Evolutionary conservation across 2,888 invertebrate species (phyloP).

Genomic region (Chymomyza amoena): DNA sequence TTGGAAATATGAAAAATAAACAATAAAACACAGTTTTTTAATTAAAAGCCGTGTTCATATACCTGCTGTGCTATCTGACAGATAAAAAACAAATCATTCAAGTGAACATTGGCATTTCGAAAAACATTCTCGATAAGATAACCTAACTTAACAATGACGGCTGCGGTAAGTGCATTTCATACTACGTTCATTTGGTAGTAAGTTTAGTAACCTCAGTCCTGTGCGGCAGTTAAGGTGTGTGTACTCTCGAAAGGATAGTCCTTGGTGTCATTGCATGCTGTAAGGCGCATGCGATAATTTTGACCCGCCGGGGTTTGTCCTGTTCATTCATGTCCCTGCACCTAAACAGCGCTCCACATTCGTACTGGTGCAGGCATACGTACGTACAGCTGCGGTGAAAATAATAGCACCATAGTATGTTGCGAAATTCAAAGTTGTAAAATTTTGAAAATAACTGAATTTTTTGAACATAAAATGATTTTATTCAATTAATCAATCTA

Average conservation of each 20-base stretch:
- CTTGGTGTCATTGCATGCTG: conserved; percentile 31
- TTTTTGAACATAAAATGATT: too few species aligned
- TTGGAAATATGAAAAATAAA: neutral
- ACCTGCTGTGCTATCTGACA: neutral
- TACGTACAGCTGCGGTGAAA: too few species aligned
- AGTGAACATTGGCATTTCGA: neutral
- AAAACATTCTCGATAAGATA: conserved; percentile 19
- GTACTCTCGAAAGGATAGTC: conserved; percentile 34
- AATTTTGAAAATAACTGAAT: too few species aligned
- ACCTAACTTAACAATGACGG: conserved; percentile 29
- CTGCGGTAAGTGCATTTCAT: conserved; percentile 42
- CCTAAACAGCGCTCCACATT: neutral
- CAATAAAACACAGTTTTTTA: neutral
- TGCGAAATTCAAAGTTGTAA: too few species aligned
- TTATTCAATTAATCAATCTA: too few species aligned
- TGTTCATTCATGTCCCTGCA: conserved; percentile 1
- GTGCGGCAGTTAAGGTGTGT: neutral
- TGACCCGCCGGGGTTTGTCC: neutral
- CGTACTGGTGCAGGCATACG: too few species aligned
- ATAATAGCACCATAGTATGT: too few species aligned
- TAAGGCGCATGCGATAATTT: conserved; percentile 20
- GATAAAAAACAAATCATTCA: neutral
- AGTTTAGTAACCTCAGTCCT: neutral
- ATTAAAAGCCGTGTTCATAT: neutral
- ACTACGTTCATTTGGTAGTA: neutral